A percentile compares a stretch with the other conserved stretches of the same genome.
Evolutionary conservation across 2,888 invertebrate genomes (phyloP).

Genomic region (Tetanocera ferruginea): DNA sequence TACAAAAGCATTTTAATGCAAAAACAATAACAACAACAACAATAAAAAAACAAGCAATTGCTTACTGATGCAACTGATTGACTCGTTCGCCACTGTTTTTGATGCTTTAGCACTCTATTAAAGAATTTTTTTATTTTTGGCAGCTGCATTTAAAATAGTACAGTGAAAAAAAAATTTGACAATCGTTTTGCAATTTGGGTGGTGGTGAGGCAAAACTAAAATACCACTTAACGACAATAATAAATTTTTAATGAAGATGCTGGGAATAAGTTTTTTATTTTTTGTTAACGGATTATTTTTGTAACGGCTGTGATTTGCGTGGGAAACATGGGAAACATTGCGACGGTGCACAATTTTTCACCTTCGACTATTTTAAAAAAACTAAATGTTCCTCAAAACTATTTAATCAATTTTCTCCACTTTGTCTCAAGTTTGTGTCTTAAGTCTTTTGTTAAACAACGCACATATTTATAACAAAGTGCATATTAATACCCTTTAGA

Average conservation of each 20-base stretch:
- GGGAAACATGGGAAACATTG: not conserved
- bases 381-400: too few relatives aligned
- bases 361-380: too few relatives aligned
- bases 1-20: not conserved
- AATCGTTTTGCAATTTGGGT: not conserved
- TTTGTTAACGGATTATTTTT: not conserved
- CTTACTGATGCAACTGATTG: slow-evolving; percentile 2
- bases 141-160: not conserved
- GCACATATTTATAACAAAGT: too few relatives aligned
- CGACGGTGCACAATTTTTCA: too few relatives aligned
- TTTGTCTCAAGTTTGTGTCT: not conserved
- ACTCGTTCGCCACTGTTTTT: slow-evolving; percentile 6
- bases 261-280: not conserved
- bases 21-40: not conserved
- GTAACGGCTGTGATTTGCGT: not conserved
- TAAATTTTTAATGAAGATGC: not conserved
- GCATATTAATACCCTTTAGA: too few relatives aligned
- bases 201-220: not conserved
- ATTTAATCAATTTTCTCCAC: not conserved
- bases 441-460: not conserved
- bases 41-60: not conserved
- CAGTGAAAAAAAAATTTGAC: not conserved
- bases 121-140: not conserved
- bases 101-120: slow-evolving; percentile 12
- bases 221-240: not conserved